A percentile compares a stretch with the other conserved stretches of the same genome.
These are phyloP conservation scores for Zhengitettix transpicula DNA, from an alignment of 2,888 invertebrate species.

Conservation along the genomic window DNA sequence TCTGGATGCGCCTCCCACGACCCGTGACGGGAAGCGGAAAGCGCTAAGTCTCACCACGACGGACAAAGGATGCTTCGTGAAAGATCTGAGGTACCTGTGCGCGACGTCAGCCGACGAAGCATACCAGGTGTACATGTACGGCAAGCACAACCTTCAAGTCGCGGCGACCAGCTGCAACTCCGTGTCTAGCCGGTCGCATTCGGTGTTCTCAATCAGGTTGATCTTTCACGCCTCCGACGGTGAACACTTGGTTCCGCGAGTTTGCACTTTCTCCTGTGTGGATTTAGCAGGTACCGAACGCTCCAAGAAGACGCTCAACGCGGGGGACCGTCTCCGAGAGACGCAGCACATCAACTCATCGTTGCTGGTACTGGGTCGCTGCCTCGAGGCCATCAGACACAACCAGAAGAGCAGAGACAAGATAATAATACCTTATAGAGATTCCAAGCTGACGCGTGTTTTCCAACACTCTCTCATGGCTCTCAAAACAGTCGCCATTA, in stretches of 20 bases:
- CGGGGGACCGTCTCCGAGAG: conserved; percentile 59
- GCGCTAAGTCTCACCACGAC: conserved; percentile 40
- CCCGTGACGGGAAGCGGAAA: conserved; percentile 28
- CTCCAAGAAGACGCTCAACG: conserved; percentile 51
- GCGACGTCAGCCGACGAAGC: conserved; percentile 60
- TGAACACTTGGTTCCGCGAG: conserved; percentile 11
- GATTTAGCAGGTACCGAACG: conserved; percentile 90
- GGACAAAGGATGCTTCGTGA: conserved; percentile 33
- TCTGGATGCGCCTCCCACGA: conserved; percentile 38
- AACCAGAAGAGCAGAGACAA: neutral
- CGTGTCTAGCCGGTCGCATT: conserved; percentile 76
- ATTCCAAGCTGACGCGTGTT: conserved; percentile 76
- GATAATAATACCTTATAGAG: conserved; percentile 42
- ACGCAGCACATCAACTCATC: conserved; percentile 82
- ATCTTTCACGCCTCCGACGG: neutral
- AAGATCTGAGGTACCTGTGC: conserved; percentile 42
- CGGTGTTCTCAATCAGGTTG: conserved; percentile 69
- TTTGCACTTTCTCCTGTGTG: conserved; percentile 68
- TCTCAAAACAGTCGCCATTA: conserved; percentile 50
- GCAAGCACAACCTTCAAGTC: conserved; percentile 56
- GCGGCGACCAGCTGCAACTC: conserved; percentile 65
- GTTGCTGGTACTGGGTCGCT: conserved; percentile 65
- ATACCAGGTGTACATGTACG: conserved; percentile 56
- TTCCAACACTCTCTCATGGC: conserved; percentile 65
- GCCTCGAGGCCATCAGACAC: conserved; percentile 39